These are phyloP conservation scores for Anoura caudifer DNA, from an alignment of 2,113 vertebrate species.

Conservation along the genomic window DNA sequence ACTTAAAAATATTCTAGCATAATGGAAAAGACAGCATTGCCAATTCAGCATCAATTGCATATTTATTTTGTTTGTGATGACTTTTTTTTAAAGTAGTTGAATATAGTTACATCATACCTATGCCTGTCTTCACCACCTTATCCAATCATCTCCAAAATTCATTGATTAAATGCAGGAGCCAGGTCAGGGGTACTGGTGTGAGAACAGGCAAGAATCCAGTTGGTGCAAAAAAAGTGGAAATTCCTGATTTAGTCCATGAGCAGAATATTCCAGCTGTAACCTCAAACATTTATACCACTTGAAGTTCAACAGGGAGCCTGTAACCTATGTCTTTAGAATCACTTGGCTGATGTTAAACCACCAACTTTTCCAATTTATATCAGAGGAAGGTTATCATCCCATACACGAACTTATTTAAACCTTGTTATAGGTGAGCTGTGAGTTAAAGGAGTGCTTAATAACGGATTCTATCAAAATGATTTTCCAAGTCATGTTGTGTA, in stretches of 20 bases:
- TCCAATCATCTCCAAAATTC: not conserved
- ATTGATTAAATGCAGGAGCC: not conserved
- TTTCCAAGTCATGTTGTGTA: not conserved
- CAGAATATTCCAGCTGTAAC: not conserved
- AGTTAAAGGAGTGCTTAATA: not conserved
- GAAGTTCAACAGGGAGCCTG: not conserved
- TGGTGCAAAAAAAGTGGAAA: not conserved
- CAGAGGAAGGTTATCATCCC: not conserved
- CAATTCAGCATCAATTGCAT: not conserved
- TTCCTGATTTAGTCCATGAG: not conserved
- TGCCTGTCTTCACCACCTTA: not conserved
- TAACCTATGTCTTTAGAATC: not conserved
- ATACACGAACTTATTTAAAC: not conserved
- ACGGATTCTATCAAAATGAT: constrained; percentile 1
- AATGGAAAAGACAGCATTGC: not conserved
- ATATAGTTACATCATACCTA: not conserved
- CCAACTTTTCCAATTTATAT: not conserved
- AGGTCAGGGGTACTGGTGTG: not conserved
- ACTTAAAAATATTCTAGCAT: constrained; percentile 36
- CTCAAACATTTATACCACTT: not conserved
- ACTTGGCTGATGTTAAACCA: not conserved
- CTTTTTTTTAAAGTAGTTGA: not conserved
- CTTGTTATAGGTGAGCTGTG: not conserved
- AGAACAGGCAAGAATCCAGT: not conserved
- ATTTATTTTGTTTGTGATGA: not conserved